phyloP scores from a whole-genome alignment of 1,140 invertebrate genomes.

The Drosophila albomicans region DNA sequence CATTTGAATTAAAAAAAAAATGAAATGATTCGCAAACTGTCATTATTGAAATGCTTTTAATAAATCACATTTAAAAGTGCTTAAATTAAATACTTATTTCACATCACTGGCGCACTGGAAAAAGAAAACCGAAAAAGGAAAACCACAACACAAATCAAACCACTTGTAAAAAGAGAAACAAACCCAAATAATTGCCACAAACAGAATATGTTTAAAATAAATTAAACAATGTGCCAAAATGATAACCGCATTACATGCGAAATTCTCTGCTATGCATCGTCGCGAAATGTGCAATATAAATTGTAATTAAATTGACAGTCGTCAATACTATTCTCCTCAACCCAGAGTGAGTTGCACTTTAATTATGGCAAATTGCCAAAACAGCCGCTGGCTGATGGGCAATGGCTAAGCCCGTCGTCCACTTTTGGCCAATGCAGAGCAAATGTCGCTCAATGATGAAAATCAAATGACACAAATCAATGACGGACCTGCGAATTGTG shows the following conservation, averaged over 20 bases:
- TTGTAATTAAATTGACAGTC: conserved; percentile 77
- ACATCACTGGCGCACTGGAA: not conserved
- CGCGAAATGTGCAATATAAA: conserved; percentile 64
- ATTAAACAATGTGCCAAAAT: conserved; percentile 75
- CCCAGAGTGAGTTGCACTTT: conserved; percentile 62
- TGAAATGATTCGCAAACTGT: no score
- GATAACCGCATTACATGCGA: conserved; percentile 60
- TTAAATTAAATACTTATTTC: conserved; percentile 6
- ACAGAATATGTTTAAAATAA: conserved; percentile 71
- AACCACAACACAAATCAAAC: conserved; percentile 64
- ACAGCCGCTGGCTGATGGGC: not conserved
- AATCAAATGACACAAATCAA: conserved; percentile 57
- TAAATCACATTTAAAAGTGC: not conserved
- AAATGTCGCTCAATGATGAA: conserved; percentile 30
- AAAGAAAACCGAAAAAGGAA: conserved; percentile 28
- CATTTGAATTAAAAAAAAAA: no score
- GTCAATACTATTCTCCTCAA: conserved; percentile 8
- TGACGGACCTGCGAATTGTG: conserved; percentile 51
- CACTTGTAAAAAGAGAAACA: conserved; percentile 33
- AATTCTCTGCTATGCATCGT: conserved; percentile 43
- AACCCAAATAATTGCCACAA: conserved; percentile 64
- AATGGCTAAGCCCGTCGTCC: conserved; percentile 1
- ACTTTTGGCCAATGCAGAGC: conserved; percentile 11
- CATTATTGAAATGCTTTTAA: not conserved
- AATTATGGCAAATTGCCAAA: conserved; percentile 63